Evolutionary conservation across 2,888 invertebrate species (phyloP).

Genomic region (Sussaba pulchella): DNA sequence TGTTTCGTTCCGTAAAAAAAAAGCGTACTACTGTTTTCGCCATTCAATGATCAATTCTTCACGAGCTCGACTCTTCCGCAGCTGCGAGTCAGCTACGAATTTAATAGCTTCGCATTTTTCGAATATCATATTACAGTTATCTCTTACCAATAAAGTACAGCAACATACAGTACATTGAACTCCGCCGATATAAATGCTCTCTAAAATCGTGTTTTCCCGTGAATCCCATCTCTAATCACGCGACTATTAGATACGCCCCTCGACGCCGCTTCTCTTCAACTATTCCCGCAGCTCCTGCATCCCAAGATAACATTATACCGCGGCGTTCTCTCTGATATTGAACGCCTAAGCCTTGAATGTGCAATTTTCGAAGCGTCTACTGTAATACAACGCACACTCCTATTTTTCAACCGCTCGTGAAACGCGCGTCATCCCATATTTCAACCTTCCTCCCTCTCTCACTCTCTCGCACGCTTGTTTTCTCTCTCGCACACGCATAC

Average conservation of each 20-base stretch:
- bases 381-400: constrained; percentile 8
- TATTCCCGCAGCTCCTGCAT: background rate
- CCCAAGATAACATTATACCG: background rate
- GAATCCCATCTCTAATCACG: constrained; percentile 9
- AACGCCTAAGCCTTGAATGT: background rate
- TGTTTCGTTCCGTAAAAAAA: no score
- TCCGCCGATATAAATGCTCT: background rate
- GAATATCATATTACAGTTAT: background rate
- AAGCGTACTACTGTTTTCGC: background rate
- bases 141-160: background rate
- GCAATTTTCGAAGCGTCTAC: constrained; percentile 4
- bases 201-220: constrained; percentile 9
- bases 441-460: background rate
- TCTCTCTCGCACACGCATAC: background rate
- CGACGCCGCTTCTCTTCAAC: background rate
- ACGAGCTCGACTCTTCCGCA: no score
- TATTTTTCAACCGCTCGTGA: background rate
- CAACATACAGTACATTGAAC: background rate
- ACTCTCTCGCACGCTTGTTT: background rate
- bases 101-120: background rate
- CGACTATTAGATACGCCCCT: constrained; percentile 1
- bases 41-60: no score
- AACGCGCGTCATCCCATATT: background rate
- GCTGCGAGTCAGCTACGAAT: background rate
- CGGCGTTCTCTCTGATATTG: background rate